phyloP scores from a whole-genome alignment of 2,113 vertebrate species.

The Lontra canadensis region DNA sequence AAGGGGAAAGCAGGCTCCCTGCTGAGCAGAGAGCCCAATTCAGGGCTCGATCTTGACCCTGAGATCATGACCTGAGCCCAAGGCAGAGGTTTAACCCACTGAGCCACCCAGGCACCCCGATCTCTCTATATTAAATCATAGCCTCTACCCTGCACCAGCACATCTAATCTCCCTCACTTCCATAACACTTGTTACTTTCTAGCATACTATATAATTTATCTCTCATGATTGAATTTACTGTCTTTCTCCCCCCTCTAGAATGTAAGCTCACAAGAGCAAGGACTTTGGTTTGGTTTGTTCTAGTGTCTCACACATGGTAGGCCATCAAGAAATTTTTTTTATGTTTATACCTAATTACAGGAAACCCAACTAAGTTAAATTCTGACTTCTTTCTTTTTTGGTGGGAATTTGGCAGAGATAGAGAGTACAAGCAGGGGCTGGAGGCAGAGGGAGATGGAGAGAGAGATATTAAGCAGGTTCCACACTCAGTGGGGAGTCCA shows the following conservation, averaged over 20 bases:
- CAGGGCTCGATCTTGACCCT: too few relatives aligned
- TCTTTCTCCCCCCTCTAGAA: not conserved
- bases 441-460: not conserved
- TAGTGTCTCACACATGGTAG: not conserved
- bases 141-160: not conserved
- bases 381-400: not conserved
- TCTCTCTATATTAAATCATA: not conserved
- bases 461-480: not conserved
- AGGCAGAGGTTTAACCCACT: too few relatives aligned
- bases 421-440: not conserved
- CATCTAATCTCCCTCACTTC: not conserved
- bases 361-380: not conserved
- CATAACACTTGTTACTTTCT: not conserved
- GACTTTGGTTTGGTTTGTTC: not conserved
- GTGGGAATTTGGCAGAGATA: not conserved
- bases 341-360: not conserved
- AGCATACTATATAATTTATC: not conserved
- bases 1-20: too few relatives aligned
- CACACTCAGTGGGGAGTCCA: not conserved
- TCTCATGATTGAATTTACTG: not conserved
- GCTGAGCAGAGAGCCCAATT: too few relatives aligned
- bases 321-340: not conserved
- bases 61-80: too few relatives aligned
- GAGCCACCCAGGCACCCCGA: not conserved
- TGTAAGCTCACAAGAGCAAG: not conserved